Percentiles rank a stretch among this genome's conserved stretches.
phyloP scores from a whole-genome alignment of 2,797 vertebrate species.

The Hoplostethus atlanticus region DNA sequence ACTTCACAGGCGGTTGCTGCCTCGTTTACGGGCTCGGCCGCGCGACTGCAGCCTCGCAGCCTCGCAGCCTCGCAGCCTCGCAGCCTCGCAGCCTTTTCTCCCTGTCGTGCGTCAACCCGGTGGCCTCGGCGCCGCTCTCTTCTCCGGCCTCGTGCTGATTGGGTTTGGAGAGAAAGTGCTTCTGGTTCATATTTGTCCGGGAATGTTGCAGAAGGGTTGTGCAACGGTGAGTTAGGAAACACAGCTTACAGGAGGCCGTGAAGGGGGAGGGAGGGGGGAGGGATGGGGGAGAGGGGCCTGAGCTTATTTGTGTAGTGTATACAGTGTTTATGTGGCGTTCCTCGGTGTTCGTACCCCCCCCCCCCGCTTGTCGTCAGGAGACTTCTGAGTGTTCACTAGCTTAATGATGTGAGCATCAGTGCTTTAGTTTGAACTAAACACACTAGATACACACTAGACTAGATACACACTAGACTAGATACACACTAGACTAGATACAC shows the following conservation, averaged over 20 bases:
- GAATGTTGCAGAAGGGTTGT: conserved; percentile 64
- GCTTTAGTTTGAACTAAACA: conserved; percentile 50
- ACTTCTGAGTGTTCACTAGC: conserved; percentile 45
- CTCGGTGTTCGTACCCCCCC: conserved; percentile 34
- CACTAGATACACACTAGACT: no score
- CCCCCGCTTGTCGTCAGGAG: conserved; percentile 39
- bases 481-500: no score
- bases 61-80: no score
- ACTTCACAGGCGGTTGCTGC: conserved; percentile 61
- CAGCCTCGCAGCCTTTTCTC: background rate
- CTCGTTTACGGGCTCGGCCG: conserved; percentile 54
- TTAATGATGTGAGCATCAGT: conserved; percentile 49
- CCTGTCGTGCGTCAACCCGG: conserved; percentile 8
- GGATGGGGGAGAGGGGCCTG: conserved; percentile 10
- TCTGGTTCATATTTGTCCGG: conserved; percentile 45
- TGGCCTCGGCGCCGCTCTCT: background rate
- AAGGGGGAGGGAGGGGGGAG: conserved; percentile 40
- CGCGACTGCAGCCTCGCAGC: no score
- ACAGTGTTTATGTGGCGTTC: conserved; percentile 24
- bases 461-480: no score
- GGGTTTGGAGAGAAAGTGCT: conserved; percentile 47
- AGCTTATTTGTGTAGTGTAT: conserved; percentile 24
- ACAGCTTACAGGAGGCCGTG: conserved; percentile 45
- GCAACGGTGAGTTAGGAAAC: conserved; percentile 56
- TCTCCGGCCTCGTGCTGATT: conserved; percentile 1